Evolutionary conservation across 2,113 vertebrate species (phyloP).

Genomic region (Grallaria varia): DNA sequence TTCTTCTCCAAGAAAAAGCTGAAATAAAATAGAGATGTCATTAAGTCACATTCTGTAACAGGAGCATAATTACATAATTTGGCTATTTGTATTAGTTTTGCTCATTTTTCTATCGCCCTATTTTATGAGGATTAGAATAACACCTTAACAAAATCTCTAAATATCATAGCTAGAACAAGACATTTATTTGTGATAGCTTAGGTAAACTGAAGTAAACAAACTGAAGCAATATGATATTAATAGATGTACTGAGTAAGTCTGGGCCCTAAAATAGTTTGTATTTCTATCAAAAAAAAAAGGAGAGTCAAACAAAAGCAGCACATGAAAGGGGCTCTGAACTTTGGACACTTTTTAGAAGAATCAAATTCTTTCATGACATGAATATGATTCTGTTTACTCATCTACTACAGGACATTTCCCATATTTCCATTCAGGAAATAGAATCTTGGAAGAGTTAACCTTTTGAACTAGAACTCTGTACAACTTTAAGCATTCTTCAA

Average conservation of each 20-base stretch:
- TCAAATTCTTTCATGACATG: neutral
- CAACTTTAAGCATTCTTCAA: neutral
- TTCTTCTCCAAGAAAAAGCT: slow-evolving; percentile 99
- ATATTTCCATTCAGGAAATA: neutral
- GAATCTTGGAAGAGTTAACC: neutral
- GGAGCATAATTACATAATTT: neutral
- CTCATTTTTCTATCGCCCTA: neutral
- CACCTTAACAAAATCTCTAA: neutral
- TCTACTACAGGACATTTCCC: neutral
- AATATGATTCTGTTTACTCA: neutral
- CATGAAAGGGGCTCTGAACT: neutral
- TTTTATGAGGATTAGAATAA: neutral
- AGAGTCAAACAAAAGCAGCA: neutral
- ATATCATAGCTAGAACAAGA: neutral
- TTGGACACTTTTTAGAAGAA: neutral
- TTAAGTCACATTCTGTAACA: neutral
- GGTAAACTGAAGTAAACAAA: neutral
- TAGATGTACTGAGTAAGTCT: neutral
- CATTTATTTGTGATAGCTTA: neutral
- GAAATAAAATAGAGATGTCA: slow-evolving; percentile 10
- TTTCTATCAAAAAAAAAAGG: neutral
- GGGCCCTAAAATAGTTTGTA: neutral
- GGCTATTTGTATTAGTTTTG: neutral
- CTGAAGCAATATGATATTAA: neutral
- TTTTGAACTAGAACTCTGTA: neutral